Percentiles rank a stretch among this genome's conserved stretches.
Evolutionary conservation across 2,888 invertebrate genomes (phyloP).

Genomic region (Caradrina clavipalpis): DNA sequence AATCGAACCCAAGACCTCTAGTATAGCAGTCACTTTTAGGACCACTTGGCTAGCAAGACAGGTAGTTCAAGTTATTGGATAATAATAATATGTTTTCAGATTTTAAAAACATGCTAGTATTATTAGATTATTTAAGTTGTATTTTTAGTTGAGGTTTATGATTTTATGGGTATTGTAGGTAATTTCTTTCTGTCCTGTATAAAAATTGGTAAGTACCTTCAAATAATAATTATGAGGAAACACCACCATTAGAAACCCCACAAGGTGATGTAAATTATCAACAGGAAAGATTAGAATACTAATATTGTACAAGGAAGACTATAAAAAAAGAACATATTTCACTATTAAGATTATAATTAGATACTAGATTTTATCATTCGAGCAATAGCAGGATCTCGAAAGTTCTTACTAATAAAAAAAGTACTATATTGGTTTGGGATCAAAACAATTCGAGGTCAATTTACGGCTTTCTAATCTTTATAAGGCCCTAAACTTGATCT

Average conservation of each 20-base stretch:
- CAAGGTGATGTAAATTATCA: background rate
- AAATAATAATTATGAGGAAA: constrained; percentile 11
- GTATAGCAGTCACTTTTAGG: too few relatives aligned
- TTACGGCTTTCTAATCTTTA: constrained; percentile 6
- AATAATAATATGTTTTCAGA: too few relatives aligned
- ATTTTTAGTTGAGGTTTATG: background rate
- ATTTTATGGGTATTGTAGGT: background rate
- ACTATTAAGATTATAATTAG: background rate
- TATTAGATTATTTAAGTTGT: background rate
- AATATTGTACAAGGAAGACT: constrained; percentile 7
- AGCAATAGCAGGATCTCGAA: background rate
- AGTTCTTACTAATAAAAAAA: background rate
- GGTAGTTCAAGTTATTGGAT: too few relatives aligned
- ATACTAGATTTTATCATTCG: background rate
- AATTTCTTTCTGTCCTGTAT: too few relatives aligned
- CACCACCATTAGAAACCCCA: background rate
- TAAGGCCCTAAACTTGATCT: background rate
- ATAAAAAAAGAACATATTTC: constrained; percentile 1
- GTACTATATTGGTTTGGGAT: background rate
- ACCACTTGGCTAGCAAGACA: too few relatives aligned
- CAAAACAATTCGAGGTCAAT: constrained; percentile 10
- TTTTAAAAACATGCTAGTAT: too few relatives aligned
- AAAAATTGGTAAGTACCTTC: too few relatives aligned
- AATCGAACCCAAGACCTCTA: too few relatives aligned
- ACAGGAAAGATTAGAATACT: constrained; percentile 12